Base-by-base conservation (phyloP, 2,113 vertebrate species). In the Spheniscus mendiculus region DNA sequence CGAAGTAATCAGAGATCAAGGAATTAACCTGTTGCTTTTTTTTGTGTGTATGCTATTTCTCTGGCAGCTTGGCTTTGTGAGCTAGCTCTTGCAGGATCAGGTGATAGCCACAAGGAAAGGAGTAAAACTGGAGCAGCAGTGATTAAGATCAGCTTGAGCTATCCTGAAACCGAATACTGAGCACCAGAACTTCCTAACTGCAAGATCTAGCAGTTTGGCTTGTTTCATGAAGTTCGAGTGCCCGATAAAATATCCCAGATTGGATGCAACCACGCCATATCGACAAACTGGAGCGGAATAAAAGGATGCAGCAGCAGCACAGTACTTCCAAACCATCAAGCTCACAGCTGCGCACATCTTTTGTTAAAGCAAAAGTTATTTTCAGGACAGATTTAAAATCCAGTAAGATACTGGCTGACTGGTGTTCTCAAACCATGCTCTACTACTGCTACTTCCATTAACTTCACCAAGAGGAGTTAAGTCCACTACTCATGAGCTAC, bases 221-320 rank as follows among this genome's bases (percentile, higher is more conserved):
- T 56, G 79, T 3, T 62, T 32, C n/a, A 40, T 10, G 13, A 50
- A 45, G 52, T 49, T 1, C 26, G 69, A 67, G 47, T 2, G 5
- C 32, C 55, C 52, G 67, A 63, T 50, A n/a, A 83, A 94, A 55
- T 21, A 90, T 4, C 27, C 62, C 40, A 11, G 58, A 5, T 4
- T 6, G 15, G 63, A 50, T n/a, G 36, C 58, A 53, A 49, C 40
- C 29, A 44, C 1, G 0, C 2, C 49, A 4, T 1, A 21, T 3
- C 3, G 13, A 66, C 71, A 83, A 96, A 96, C 58, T 96, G 86
- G 76, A 89, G 89, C 42, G 3, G 95, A 92, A 96, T 81, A 77
- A 96, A 88, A 87, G 72, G 83, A 30, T 58, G 66, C 70, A 47
- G 69, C 76, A 63, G 76, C 79, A 62, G 73, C 82, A 34, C 40